Conservation (phyloP, 2,113 vertebrate genomes). For the Marmota monax region DNA sequence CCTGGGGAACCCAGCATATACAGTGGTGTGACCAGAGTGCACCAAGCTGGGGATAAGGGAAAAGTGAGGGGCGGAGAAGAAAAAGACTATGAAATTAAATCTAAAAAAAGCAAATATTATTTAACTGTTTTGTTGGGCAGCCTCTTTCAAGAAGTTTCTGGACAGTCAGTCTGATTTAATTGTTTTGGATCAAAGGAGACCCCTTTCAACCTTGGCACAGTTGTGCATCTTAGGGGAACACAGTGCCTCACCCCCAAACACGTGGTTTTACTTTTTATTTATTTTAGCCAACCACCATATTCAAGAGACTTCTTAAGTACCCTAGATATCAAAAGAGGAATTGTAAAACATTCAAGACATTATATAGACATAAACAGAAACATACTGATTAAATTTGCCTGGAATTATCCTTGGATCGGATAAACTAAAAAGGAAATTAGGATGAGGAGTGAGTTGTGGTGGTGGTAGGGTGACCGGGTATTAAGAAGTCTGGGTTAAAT, state of each 20-base stretch:
- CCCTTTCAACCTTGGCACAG: not conserved
- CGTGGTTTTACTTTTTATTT: constrained; percentile 60
- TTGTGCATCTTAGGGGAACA: not conserved
- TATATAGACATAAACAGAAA: constrained; percentile 63
- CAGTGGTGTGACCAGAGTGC: not conserved
- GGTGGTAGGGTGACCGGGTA: not conserved
- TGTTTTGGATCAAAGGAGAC: constrained; percentile 53
- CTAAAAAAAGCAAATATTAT: constrained; percentile 65
- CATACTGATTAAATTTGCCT: constrained; percentile 44
- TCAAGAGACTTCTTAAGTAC: constrained; percentile 52
- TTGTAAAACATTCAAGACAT: constrained; percentile 43
- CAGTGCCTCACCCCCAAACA: not conserved
- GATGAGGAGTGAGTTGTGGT: not conserved
- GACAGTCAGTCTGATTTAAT: not conserved
- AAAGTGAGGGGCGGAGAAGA: not conserved
- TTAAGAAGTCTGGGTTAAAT: not conserved
- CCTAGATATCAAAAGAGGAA: constrained; percentile 54
- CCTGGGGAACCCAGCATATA: not conserved
- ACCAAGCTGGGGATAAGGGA: not conserved
- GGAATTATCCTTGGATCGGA: not conserved
- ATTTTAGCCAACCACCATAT: constrained; percentile 60
- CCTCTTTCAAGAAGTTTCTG: not conserved
- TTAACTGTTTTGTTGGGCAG: not conserved
- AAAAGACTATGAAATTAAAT: constrained; percentile 51
- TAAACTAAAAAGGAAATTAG: constrained; percentile 9